Base-by-base conservation (phyloP, 1,140 invertebrate genomes). In the Drosophila mayri region DNA sequence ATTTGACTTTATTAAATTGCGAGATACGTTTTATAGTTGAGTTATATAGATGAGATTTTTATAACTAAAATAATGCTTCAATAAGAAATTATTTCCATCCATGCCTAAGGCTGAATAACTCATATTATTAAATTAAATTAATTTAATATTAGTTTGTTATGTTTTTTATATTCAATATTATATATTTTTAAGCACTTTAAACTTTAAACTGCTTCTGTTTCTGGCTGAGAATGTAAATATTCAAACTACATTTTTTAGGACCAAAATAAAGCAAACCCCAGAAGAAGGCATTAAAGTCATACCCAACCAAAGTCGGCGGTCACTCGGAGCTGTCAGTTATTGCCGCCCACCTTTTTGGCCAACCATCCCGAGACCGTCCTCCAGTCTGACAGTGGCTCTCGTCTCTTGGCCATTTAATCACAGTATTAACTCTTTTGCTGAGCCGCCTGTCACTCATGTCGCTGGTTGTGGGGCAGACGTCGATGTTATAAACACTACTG, bases 401-500 rank as follows among this genome's bases (percentile, higher is more conserved):
- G 71, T 37, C 75, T 78, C 35, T 66, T 72, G 85, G 77, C 76
- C 83, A 80, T 91, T 92, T 92, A 92, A 92, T 92, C 91, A 90
- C 90, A 90, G 90, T 88, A 91, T 92, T 92, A 92, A 92, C 90
- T 92, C 90, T 92, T 92, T 92, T 73, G 80, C 85, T 82, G 90
- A 92, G 90, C 83, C 84, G 90, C 90, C 66, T 92, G 90, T 92
- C 90, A 92, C 66, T 92, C 90, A 82, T 78, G 81, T 84, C 73
- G 81, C 78, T 18, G 52, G 46, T 44, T 68, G 64, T 68, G 67
- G 41, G 66, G 18, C 70, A 60, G 70, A 50, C 66, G 67, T 73
- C 70, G 59, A 88, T 87, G 85, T 78, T 84, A 90, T 88, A 88
- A 90, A 90, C 81, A 88, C 85, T 90, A 88, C 85, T 90, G 85